These are phyloP conservation scores for Prunella fulvescens DNA, from an alignment of 2,113 vertebrate species.

Conservation along the genomic window DNA sequence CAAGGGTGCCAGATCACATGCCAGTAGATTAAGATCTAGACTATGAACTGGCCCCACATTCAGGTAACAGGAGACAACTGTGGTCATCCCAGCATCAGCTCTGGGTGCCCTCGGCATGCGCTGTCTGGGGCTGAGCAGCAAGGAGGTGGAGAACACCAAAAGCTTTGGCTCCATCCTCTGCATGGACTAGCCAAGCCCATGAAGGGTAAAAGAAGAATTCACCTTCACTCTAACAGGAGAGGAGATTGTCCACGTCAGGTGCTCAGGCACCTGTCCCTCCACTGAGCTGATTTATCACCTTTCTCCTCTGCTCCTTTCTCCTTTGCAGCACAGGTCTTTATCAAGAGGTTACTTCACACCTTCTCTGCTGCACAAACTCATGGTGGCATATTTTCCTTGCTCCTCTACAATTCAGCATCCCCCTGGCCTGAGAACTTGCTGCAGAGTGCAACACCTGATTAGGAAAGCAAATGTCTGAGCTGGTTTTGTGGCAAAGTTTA, in stretches of 20 bases:
- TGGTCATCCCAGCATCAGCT: background rate
- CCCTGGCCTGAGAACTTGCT: background rate
- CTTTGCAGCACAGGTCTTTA: background rate
- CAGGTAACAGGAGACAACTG: background rate
- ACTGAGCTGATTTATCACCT: background rate
- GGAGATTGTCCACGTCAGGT: background rate
- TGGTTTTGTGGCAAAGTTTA: background rate
- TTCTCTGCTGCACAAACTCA: background rate
- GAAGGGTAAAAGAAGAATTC: background rate
- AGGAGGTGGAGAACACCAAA: background rate
- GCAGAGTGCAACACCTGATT: background rate
- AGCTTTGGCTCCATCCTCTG: background rate
- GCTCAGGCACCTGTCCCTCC: background rate
- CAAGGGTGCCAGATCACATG: background rate
- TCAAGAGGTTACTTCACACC: background rate
- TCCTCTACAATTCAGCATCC: background rate
- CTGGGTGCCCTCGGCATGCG: fast-evolving
- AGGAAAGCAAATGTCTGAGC: background rate
- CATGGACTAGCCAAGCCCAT: background rate
- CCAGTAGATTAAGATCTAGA: background rate
- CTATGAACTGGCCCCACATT: background rate
- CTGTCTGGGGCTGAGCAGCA: background rate
- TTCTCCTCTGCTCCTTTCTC: background rate
- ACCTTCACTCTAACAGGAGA: background rate
- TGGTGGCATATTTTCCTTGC: background rate